Conservation (phyloP, 2,113 vertebrate genomes). For the Danio rerio region DNA sequence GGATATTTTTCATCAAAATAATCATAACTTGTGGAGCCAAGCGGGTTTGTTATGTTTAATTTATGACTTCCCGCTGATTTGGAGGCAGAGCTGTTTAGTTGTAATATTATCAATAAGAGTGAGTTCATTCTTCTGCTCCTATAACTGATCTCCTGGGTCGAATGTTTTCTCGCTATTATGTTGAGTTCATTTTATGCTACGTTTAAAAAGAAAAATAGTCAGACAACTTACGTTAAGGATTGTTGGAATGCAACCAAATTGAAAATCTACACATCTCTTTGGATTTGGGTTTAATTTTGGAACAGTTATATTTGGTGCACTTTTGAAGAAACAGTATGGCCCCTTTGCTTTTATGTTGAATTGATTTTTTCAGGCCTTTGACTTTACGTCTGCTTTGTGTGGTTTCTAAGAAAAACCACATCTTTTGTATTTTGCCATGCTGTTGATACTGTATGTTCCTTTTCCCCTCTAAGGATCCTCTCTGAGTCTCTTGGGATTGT, state of each 20-base stretch:
- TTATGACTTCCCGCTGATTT: constrained; percentile 39
- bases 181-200: background rate
- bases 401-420: constrained; percentile 2
- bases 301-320: background rate
- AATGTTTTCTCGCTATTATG: background rate
- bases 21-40: constrained; percentile 36
- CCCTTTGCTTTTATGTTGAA: background rate
- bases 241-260: background rate
- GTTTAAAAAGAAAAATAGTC: background rate
- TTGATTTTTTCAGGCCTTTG: constrained; percentile 14
- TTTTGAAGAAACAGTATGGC: background rate
- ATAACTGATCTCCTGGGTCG: background rate
- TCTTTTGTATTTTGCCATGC: constrained; percentile 36
- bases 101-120: constrained; percentile 30
- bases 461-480: constrained; percentile 39
- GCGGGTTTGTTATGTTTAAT: constrained; percentile 42
- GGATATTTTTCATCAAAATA: constrained; percentile 57
- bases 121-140: background rate
- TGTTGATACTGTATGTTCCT: constrained; percentile 6
- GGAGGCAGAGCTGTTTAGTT: constrained; percentile 21
- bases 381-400: background rate
- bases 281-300: constrained; percentile 1
- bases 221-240: background rate
- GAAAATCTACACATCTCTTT: background rate
- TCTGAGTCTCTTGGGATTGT: constrained; percentile 7